Evolutionary conservation across 1,140 invertebrate species (phyloP), one percentile per base, ranked within the genome.

Genomic region (Hylaeus volcanicus): DNA sequence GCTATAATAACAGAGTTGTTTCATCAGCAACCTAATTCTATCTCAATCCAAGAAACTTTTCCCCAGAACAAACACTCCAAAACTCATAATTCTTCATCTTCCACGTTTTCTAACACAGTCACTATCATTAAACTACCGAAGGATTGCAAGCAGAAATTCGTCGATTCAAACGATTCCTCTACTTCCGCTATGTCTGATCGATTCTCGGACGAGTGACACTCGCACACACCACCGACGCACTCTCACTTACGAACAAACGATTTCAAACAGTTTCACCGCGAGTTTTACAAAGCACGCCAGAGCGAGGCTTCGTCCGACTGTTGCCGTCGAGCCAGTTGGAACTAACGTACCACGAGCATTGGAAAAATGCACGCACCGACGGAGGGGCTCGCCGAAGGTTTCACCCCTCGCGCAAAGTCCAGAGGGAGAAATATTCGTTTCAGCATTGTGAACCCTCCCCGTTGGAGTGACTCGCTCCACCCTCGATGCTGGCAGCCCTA

Each of bases 351-450:
- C 60, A 43, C 75, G 76, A 83, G 55, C 83, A 72, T 74, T 86
- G 51, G 71, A 83, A 88, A 86, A 74, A 88, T 81, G 75, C 79
- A 85, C 69, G 81, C 83, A 79, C 61, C 63, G 41, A 60, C 43
- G 64, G 72, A 79, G 56, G 79, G 60, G 43, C 63, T 77, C 78
- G 80, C 70, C 3, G 68, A 78, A 82, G 81, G 55, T 87, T 85
- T 86, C 61, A 83, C 83, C 88, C 88, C 81, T 88, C 83, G 63
- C 74, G 41, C 73, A 81, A 80, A 82, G 74, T 76, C 79, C 74
- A 69, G 63, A 80, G 76, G 85, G 69, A 5, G 39, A 43, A 51
- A 82, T 85, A 79, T 85, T 80, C 87, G 74, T 82, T 88, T 85
- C 65, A 61, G 61, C 74, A 86, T 88, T 89, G 83, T 85, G 72